These are phyloP conservation scores for Oegoconia quadripuncta DNA, from an alignment of 2,888 invertebrate species.

Conservation along the genomic window DNA sequence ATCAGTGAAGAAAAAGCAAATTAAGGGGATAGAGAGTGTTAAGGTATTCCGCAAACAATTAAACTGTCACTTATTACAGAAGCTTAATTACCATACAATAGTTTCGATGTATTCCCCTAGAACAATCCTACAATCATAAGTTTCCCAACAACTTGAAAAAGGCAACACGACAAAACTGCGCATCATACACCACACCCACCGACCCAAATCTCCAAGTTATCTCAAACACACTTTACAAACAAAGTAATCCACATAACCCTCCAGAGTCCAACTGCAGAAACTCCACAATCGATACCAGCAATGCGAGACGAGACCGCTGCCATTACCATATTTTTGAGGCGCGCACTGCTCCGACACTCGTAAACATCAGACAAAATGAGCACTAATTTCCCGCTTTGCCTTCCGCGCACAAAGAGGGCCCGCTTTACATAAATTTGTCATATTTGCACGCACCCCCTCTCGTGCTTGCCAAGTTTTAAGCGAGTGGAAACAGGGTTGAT, in stretches of 20 bases:
- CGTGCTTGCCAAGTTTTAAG: slow-evolving; percentile 52
- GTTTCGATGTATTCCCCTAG: background rate
- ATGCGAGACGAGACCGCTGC: slow-evolving; percentile 40
- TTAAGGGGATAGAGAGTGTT: no score
- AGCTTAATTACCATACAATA: no score
- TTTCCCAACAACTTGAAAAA: background rate
- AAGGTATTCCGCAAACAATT: no score
- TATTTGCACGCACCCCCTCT: slow-evolving; percentile 63
- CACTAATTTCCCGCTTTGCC: slow-evolving; percentile 63
- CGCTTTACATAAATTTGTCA: slow-evolving; percentile 76
- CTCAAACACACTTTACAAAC: slow-evolving; percentile 5
- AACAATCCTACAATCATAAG: background rate
- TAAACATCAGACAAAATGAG: slow-evolving; percentile 71
- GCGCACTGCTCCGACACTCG: slow-evolving; percentile 45
- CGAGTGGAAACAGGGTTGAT: slow-evolving; percentile 34
- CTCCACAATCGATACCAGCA: slow-evolving; percentile 42
- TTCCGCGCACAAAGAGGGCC: slow-evolving; percentile 43
- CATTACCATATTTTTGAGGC: slow-evolving; percentile 66
- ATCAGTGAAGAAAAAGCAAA: no score
- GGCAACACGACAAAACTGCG: no score
- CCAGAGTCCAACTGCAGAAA: slow-evolving; percentile 20
- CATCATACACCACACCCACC: background rate
- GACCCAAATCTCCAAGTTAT: background rate
- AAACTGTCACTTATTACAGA: no score
- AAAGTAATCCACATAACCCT: slow-evolving; percentile 7